Percentiles rank a stretch among this genome's conserved stretches.
Conservation (phyloP, 2,113 vertebrate species). For the Mesembrinibis cayennensis region DNA sequence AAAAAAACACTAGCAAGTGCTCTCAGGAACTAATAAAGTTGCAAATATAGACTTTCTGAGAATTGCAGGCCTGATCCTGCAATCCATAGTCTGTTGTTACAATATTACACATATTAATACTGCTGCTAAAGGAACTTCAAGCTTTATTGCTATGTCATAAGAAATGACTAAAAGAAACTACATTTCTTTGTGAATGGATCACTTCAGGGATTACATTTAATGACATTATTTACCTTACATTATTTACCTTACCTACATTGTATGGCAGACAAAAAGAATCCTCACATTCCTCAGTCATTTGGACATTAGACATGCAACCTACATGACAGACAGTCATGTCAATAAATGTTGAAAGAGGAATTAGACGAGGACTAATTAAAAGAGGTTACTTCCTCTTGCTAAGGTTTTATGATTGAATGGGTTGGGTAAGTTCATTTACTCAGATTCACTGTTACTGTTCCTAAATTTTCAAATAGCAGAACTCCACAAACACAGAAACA, state of each 20-base stretch:
- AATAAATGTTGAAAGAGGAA: background rate
- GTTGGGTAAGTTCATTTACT: background rate
- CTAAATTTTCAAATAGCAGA: background rate
- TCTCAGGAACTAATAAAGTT: background rate
- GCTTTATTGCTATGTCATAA: background rate
- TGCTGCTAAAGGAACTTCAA: background rate
- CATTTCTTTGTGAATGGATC: background rate
- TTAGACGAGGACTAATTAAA: background rate
- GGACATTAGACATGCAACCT: background rate
- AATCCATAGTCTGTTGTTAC: background rate
- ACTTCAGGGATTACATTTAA: background rate
- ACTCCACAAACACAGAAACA: background rate
- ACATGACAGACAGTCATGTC: background rate
- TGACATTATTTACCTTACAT: background rate
- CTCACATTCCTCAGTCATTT: background rate
- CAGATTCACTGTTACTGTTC: background rate
- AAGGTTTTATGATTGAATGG: background rate
- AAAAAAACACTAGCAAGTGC: background rate
- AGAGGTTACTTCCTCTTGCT: background rate
- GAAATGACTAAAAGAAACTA: background rate
- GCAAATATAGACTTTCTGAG: background rate
- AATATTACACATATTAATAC: background rate
- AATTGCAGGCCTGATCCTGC: background rate
- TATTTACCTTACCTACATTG: background rate
- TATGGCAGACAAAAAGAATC: background rate